Base-by-base conservation (phyloP, 2,113 vertebrate genomes). In the Camelus dromedarius region DNA sequence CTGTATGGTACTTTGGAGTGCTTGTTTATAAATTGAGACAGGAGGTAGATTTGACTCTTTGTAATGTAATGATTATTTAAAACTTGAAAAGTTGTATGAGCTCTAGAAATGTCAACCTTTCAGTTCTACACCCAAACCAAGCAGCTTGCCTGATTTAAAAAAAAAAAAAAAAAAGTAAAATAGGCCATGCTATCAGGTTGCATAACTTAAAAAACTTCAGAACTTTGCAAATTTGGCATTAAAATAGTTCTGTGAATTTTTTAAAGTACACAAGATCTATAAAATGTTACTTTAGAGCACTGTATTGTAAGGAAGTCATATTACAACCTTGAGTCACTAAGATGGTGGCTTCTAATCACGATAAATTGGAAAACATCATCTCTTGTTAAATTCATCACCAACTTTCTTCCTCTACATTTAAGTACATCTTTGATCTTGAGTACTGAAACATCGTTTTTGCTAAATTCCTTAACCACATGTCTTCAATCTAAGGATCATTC, bases 11-110 rank as follows among this genome's bases (percentile, higher is more conserved):
- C 20, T 60, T 18, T 38, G 67, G 79, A 80, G 15, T 32, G 46
- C 91, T 19, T 60, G 15, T 48, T 84, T 70, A 38, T 60, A 92
- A 94, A 95, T 22, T 46, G 73, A 93, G 32, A 77, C 85, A 94
- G 50, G 76, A 88, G 10, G 5, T 73, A 75, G 69, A 67, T 73
- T 88, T 81, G 80, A 70, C 24, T 56, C 46, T 83, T 73, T 83
- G 52, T 46, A 32, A 75, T 64, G 72, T 8, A 62, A 52, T 50
- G 48, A 77, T 60, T 76, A 77, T 26, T 70, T 46, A 91, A 88
- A 70, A 76, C 28, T 54, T 58, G 22, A 38, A 86, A 58, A 26
- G 12, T 42, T 69, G 42, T 52, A 73, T 16, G 67, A 5, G 11
- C 83, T 93, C 62, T 11, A 69, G 18, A 81, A 81, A 69, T 24